Percentiles rank a stretch among this genome's conserved stretches.
These are phyloP conservation scores for Cephus sareptanus DNA, from an alignment of 2,888 invertebrate genomes.

Conservation along the genomic window DNA sequence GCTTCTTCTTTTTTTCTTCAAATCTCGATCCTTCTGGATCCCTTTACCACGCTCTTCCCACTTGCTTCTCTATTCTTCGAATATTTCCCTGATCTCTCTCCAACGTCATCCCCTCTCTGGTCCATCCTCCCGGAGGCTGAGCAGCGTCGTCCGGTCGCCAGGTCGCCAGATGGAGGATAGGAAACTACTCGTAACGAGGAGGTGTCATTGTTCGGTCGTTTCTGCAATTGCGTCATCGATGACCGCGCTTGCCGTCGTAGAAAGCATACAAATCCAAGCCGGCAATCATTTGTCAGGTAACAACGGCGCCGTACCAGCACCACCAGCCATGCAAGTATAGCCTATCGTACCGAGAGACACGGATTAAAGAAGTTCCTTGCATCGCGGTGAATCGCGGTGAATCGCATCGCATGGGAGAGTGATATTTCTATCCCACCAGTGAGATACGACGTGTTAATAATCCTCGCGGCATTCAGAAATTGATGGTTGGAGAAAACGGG, in stretches of 20 bases:
- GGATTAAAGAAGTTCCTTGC: slow-evolving; percentile 23
- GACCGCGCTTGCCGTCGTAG: slow-evolving; percentile 28
- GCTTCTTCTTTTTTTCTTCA: neutral
- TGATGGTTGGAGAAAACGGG: slow-evolving; percentile 53
- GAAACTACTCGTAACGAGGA: neutral
- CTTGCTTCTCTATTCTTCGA: neutral
- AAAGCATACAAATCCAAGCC: slow-evolving; percentile 50
- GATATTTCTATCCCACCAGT: slow-evolving; percentile 52
- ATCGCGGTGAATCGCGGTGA: slow-evolving; percentile 11
- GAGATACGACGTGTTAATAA: slow-evolving; percentile 48
- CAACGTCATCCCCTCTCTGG: neutral
- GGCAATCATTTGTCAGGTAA: slow-evolving; percentile 48
- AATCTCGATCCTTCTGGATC: neutral
- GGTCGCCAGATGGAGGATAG: neutral
- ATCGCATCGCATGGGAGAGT: slow-evolving; percentile 36
- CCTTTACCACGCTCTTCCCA: neutral
- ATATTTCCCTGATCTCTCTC: neutral
- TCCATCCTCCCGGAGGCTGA: neutral
- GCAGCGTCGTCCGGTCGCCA: neutral
- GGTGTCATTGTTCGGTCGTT: slow-evolving; percentile 11
- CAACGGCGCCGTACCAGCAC: slow-evolving; percentile 5
- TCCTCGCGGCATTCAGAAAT: slow-evolving; percentile 47
- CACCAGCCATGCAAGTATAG: neutral
- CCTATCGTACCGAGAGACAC: slow-evolving; percentile 5
- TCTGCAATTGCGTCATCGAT: slow-evolving; percentile 41